These are phyloP conservation scores for Callocephalon fimbriatum DNA, from an alignment of 2,113 vertebrate species.

Conservation along the genomic window DNA sequence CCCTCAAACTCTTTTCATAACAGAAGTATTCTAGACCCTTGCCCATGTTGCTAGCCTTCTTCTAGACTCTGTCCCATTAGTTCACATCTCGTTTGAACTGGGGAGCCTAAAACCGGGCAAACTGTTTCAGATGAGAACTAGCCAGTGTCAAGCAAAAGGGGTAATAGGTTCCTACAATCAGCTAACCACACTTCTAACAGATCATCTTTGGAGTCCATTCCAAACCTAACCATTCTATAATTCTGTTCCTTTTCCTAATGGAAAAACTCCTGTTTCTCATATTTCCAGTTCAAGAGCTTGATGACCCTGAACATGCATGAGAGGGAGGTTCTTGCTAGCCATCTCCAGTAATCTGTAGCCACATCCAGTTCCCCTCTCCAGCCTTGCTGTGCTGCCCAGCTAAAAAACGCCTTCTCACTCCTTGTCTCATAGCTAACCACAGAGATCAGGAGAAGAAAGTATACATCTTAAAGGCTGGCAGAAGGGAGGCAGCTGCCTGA, in stretches of 20 bases:
- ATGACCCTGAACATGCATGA: neutral
- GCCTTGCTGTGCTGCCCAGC: neutral
- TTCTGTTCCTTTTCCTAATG: neutral
- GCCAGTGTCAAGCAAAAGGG: neutral
- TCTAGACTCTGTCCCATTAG: neutral
- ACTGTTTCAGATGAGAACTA: neutral
- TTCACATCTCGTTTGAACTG: neutral
- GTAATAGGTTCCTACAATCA: neutral
- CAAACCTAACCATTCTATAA: neutral
- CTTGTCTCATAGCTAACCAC: neutral
- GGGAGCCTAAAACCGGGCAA: neutral
- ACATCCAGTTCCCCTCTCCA: neutral
- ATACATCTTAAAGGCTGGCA: neutral
- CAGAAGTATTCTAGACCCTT: neutral
- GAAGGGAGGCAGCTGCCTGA: slow-evolving; percentile 3
- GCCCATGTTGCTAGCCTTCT: neutral
- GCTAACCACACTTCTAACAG: neutral
- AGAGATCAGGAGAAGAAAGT: neutral
- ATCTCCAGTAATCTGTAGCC: neutral
- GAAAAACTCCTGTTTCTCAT: neutral
- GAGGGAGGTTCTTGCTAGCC: neutral
- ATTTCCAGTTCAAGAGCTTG: neutral
- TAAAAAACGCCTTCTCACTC: neutral
- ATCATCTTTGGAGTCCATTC: neutral
- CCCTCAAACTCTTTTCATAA: neutral